These are phyloP conservation scores for Trogon melanurus DNA, from an alignment of 2,113 vertebrate species.

Conservation along the genomic window DNA sequence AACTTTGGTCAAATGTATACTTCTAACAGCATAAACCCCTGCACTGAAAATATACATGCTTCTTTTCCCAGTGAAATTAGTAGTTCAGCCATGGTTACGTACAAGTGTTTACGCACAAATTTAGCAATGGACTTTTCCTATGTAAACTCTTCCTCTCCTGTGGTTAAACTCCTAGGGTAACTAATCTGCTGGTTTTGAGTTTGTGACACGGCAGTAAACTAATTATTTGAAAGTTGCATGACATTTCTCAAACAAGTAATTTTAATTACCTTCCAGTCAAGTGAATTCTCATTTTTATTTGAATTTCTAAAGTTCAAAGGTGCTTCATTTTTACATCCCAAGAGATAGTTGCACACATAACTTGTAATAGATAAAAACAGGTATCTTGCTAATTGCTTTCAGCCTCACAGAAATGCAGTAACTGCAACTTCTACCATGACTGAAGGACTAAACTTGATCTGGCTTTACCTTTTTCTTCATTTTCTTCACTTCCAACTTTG, in stretches of 20 bases:
- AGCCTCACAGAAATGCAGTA: not conserved
- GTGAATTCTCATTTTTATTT: not conserved
- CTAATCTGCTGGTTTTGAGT: not conserved
- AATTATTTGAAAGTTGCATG: not conserved
- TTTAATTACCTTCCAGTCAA: not conserved
- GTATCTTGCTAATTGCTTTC: not conserved
- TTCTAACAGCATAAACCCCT: not conserved
- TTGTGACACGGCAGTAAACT: not conserved
- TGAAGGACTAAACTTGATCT: not conserved
- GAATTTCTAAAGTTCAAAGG: not conserved
- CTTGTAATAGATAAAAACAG: not conserved
- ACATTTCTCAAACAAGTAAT: not conserved
- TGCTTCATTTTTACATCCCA: not conserved
- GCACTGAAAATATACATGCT: not conserved
- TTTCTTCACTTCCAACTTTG: conserved; percentile 84
- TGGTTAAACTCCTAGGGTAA: not conserved
- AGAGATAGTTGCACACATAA: not conserved
- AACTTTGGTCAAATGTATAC: not conserved
- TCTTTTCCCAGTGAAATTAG: not conserved
- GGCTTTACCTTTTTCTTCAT: conserved; percentile 85
- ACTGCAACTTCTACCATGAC: not conserved
- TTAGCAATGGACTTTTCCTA: not conserved
- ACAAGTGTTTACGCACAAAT: not conserved
- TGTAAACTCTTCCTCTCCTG: not conserved
- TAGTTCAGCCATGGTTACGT: not conserved